Percentiles rank a stretch among this genome's conserved stretches.
Conservation (phyloP, 2,113 vertebrate species). For the Lota lota region DNA sequence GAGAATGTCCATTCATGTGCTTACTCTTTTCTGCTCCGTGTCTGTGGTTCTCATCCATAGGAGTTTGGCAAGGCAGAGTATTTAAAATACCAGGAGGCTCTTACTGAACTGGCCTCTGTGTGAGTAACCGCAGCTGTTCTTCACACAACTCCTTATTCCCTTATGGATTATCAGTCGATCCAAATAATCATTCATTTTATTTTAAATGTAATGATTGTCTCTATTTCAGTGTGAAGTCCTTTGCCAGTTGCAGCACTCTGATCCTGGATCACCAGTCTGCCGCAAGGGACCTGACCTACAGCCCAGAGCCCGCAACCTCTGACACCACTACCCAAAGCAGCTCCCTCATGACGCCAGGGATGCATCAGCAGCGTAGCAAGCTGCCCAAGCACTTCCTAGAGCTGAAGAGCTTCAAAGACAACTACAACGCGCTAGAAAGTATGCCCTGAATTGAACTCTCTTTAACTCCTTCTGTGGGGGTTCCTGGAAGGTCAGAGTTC, state of each 20-base stretch:
- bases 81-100: slow-evolving; percentile 83
- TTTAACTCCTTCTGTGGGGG: too few species aligned
- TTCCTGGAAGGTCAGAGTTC: slow-evolving; percentile 1
- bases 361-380: slow-evolving; percentile 88
- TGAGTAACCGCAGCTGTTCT: slow-evolving; percentile 66
- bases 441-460: slow-evolving; percentile 72
- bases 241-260: slow-evolving; percentile 60
- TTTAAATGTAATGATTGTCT: slow-evolving; percentile 15
- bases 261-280: slow-evolving; percentile 86
- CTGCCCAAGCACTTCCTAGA: slow-evolving; percentile 92
- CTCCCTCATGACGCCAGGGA: slow-evolving; percentile 77
- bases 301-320: slow-evolving; percentile 61
- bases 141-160: background rate
- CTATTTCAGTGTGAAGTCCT: slow-evolving; percentile 62
- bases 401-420: slow-evolving; percentile 97
- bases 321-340: slow-evolving; percentile 87
- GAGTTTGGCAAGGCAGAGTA: slow-evolving; percentile 86
- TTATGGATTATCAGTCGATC: slow-evolving; percentile 23
- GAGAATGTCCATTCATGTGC: too few species aligned
- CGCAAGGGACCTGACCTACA: slow-evolving; percentile 87
- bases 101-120: slow-evolving; percentile 83
- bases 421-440: slow-evolving; percentile 95
- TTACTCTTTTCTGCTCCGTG: background rate
- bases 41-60: slow-evolving; percentile 54
- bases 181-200: slow-evolving; percentile 41